Evolutionary conservation across 2,113 vertebrate species (phyloP).

Genomic region (Taurulus bubalis): DNA sequence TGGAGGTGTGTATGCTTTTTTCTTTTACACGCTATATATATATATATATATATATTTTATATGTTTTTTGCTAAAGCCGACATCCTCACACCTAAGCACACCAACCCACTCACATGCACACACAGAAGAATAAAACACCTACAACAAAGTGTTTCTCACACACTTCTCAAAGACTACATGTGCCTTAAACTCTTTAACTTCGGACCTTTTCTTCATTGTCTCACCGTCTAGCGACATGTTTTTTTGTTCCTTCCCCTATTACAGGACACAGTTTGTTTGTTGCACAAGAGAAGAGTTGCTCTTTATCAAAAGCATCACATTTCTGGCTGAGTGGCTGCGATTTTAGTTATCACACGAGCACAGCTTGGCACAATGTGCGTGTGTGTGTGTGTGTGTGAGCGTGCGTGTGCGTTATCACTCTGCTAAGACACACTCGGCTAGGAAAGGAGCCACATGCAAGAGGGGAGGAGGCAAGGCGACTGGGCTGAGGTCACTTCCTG

Average conservation of each 20-base stretch:
- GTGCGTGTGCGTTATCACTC: conserved; percentile 26
- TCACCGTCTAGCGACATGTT: background rate
- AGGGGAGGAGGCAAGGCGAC: conserved; percentile 27
- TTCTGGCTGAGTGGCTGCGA: conserved; percentile 27
- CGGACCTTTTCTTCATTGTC: background rate
- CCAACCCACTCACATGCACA: background rate
- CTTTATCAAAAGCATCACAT: conserved; percentile 53
- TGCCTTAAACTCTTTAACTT: too few relatives aligned
- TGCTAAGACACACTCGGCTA: conserved; percentile 50
- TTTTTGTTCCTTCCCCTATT: background rate
- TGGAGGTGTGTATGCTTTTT: too few relatives aligned
- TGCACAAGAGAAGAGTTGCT: background rate
- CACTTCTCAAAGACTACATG: background rate
- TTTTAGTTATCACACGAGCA: conserved; percentile 44
- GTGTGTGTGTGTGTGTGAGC: conserved; percentile 10
- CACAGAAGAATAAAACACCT: background rate
- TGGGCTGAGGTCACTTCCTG: conserved; percentile 63
- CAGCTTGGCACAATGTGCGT: conserved; percentile 38
- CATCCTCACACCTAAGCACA: background rate
- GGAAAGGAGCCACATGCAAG: conserved; percentile 63
- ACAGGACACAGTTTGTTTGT: background rate
- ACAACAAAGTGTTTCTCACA: background rate
- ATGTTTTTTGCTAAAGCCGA: background rate
- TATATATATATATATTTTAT: too few relatives aligned
- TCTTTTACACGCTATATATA: background rate